Conservation (phyloP, 2,888 invertebrate species). For the Anorthoa munda region DNA sequence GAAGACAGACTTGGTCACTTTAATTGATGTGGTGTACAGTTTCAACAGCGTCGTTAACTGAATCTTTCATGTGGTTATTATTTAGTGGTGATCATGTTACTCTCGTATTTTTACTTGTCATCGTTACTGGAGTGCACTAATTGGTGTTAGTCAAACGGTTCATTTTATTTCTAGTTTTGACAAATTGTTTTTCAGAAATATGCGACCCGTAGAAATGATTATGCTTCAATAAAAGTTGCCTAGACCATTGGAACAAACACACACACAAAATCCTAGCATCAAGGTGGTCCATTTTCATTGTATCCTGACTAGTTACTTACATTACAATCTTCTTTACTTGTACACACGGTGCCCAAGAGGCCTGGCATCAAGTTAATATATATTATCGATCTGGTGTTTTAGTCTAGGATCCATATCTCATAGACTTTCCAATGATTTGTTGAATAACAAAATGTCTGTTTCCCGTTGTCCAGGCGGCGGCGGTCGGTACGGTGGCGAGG, state of each 20-base stretch:
- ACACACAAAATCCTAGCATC: background rate
- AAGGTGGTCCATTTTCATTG: background rate
- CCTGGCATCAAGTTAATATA: background rate
- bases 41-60: conserved; percentile 75
- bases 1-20: conserved; percentile 72
- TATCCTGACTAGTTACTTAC: background rate
- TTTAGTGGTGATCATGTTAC: conserved; percentile 74
- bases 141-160: conserved; percentile 67
- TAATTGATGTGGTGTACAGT: conserved; percentile 82
- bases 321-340: background rate
- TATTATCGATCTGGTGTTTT: background rate
- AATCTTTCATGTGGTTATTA: conserved; percentile 75
- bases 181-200: background rate
- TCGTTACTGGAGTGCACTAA: conserved; percentile 68
- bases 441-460: background rate
- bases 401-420: background rate
- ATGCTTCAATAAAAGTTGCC: background rate
- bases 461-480: conserved; percentile 77
- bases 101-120: conserved; percentile 62
- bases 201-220: background rate
- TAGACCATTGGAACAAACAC: background rate
- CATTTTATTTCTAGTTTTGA: conserved; percentile 46
- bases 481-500: conserved; percentile 86
- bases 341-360: background rate
- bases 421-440: background rate